Evolutionary conservation across 1,140 invertebrate species (phyloP), one percentile per base, ranked within the genome.

Genomic region (Temnothorax longispinosus): DNA sequence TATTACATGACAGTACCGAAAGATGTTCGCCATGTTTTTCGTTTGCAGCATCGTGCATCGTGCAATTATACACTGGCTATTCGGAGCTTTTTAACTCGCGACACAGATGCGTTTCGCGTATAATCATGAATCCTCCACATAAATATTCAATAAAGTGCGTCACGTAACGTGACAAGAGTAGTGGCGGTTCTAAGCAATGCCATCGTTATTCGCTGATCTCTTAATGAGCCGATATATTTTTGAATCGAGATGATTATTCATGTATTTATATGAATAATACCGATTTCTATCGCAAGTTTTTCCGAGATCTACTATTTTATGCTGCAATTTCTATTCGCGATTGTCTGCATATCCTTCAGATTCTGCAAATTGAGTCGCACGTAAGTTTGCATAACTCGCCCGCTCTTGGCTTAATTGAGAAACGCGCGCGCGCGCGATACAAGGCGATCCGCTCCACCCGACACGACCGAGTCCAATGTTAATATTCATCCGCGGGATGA

Each of bases 401-500:
- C 35, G 52, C 38, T 21, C 38, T 74, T 38, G 78, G 38, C 38
- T 81, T 82, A 74, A 82, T 47, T 47, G 54, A 47, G 27, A 6
- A 82, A 71, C 21, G 38, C 38, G 13, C 38, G 21, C 38, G 35
- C n/a, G 27, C 27, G n/a, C n/a, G 32, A 54, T 58, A 15, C 52
- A 82, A 82, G 80, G 52, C 69, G 67, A 82, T 82, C 52, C 50
- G 21, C 38, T 54, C 5, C 18, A 13, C 27, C 56, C 60, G 76
- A 15, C 60, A 15, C 65, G 65, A 54, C 27, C 67, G 67, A 35
- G n/a, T 21, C 47, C 15, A 54, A 80, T 69, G 71, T 82, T 82
- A 82, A 82, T 82, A 72, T 82, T 82, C 50, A 82, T 82, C 41
- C 67, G 78, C 47, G 38, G 5, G 15, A 58, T 82, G 52, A 82